Evolutionary conservation across 2,888 invertebrate genomes (phyloP).

Genomic region (Hermaeophaga mercurialis): DNA sequence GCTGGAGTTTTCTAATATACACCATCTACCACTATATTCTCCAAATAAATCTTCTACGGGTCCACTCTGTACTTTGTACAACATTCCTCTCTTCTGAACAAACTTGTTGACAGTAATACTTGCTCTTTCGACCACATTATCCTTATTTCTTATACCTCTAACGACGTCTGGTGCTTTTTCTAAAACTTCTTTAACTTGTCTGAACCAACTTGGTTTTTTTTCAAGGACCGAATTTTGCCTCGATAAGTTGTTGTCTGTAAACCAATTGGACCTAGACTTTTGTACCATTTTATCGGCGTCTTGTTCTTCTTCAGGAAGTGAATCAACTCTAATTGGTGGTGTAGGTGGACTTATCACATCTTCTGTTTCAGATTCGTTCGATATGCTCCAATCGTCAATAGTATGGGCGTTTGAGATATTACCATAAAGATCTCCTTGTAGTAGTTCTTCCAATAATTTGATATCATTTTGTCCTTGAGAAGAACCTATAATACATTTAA

Average conservation of each 20-base stretch:
- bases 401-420: slow-evolving; percentile 59
- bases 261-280: slow-evolving; percentile 50
- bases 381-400: slow-evolving; percentile 58
- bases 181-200: slow-evolving; percentile 55
- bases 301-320: slow-evolving; percentile 62
- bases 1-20: slow-evolving; percentile 72
- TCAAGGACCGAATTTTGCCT: slow-evolving; percentile 22
- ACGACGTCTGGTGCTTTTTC: slow-evolving; percentile 62
- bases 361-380: slow-evolving; percentile 58
- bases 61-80: slow-evolving; percentile 65
- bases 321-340: slow-evolving; percentile 68
- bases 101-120: slow-evolving; percentile 58
- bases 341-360: slow-evolving; percentile 61
- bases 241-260: slow-evolving; percentile 35
- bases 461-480: slow-evolving; percentile 35
- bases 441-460: slow-evolving; percentile 66
- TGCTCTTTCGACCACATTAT: slow-evolving; percentile 61
- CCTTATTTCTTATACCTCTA: slow-evolving; percentile 38
- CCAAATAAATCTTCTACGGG: slow-evolving; percentile 75
- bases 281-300: slow-evolving; percentile 28
- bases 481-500: slow-evolving; percentile 16
- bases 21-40: slow-evolving; percentile 75
- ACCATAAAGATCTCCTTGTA: slow-evolving; percentile 72
- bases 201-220: slow-evolving; percentile 56
- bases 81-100: slow-evolving; percentile 65